phyloP scores from a whole-genome alignment of 1,140 invertebrate species.

The Zaprionus davidi region DNA sequence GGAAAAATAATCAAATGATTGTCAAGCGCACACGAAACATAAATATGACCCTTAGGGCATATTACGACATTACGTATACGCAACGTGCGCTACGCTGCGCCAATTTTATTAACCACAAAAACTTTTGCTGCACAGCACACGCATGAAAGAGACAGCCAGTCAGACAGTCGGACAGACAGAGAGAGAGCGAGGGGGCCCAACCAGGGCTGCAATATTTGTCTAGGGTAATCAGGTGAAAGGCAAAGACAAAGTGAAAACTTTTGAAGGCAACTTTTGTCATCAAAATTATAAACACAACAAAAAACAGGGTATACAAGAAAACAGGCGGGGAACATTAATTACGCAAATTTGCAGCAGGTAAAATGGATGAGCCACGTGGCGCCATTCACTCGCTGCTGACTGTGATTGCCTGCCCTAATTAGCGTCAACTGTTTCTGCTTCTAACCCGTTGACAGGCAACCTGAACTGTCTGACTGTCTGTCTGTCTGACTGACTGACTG shows the following conservation, averaged over 20 bases:
- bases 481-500: conserved; percentile 3
- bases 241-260: conserved; percentile 29
- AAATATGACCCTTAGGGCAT: conserved; percentile 64
- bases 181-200: background rate
- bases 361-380: background rate
- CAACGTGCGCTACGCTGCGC: conserved; percentile 29
- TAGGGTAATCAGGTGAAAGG: conserved; percentile 34
- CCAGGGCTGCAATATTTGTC: conserved; percentile 31
- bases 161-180: background rate
- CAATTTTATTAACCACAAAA: conserved; percentile 73
- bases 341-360: conserved; percentile 44
- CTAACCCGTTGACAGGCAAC: conserved; percentile 15
- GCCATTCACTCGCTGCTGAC: conserved; percentile 1
- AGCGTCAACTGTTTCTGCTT: conserved; percentile 38
- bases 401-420: conserved; percentile 64
- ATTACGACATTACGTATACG: conserved; percentile 45
- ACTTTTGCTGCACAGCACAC: conserved; percentile 38
- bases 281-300: conserved; percentile 41
- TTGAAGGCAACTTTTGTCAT: conserved; percentile 50
- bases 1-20: conserved; percentile 57
- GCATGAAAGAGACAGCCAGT: background rate
- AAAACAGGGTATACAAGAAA: background rate
- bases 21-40: conserved; percentile 59
- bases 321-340: conserved; percentile 50
- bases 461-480: background rate